A percentile compares a stretch with the other conserved stretches of the same genome.
Conservation (phyloP, 2,888 invertebrate species). For the Acanthosepion pharaonis region DNA sequence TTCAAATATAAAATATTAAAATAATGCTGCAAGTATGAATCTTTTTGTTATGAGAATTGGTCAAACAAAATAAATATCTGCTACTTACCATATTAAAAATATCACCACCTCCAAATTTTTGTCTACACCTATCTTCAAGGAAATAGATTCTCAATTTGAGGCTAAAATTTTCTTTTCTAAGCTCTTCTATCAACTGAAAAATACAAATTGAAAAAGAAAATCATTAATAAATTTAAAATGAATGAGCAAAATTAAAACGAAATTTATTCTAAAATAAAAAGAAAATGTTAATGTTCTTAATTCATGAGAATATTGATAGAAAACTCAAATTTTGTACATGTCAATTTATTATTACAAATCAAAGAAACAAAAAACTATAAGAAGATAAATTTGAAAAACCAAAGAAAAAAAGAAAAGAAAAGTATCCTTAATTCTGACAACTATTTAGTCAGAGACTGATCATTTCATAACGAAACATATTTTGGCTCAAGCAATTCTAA, state of each 20-base stretch:
- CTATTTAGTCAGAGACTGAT: too few relatives aligned
- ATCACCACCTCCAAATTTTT: conserved; percentile 80
- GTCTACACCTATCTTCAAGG: conserved; percentile 87
- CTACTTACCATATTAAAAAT: conserved; percentile 78
- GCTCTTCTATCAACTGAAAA: conserved; percentile 83
- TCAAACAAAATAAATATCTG: not conserved
- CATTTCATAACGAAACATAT: too few relatives aligned
- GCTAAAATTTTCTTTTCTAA: conserved; percentile 94
- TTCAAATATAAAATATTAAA: too few relatives aligned
- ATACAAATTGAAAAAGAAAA: conserved; percentile 25
- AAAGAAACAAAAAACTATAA: not conserved
- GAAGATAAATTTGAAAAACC: too few relatives aligned
- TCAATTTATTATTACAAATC: not conserved
- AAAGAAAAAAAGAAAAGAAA: too few relatives aligned
- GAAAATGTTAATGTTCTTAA: not conserved
- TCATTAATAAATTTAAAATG: not conserved
- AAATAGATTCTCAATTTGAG: conserved; percentile 92
- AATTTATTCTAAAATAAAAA: not conserved
- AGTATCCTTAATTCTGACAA: too few relatives aligned
- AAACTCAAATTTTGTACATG: not conserved
- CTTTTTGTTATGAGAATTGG: too few relatives aligned
- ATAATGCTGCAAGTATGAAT: too few relatives aligned
- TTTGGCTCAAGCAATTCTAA: too few relatives aligned
- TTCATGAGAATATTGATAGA: not conserved
- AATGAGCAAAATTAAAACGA: not conserved